Percentiles rank a stretch among this genome's conserved stretches.
Conservation (phyloP, 2,888 invertebrate genomes). For the Malthinus seriepunctatus region DNA sequence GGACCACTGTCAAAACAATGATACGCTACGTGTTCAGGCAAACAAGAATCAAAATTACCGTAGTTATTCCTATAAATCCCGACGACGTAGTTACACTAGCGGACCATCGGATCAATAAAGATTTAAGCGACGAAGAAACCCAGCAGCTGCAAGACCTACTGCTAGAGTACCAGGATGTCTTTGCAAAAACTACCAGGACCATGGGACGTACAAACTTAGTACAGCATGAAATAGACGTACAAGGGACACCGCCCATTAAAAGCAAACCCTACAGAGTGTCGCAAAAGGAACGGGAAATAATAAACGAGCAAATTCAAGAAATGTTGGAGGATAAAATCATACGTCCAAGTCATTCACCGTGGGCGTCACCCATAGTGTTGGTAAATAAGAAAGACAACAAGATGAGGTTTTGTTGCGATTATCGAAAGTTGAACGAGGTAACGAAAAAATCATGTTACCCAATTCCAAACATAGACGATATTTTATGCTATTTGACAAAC, state of each 20-base stretch:
- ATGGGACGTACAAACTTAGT: neutral
- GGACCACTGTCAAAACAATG: too few relatives aligned
- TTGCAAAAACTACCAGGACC: neutral
- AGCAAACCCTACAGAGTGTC: neutral
- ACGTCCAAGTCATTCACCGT: neutral
- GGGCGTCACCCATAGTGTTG: neutral
- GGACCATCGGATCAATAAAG: neutral
- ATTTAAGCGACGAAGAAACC: neutral
- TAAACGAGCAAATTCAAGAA: conserved; percentile 3
- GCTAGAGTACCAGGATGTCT: neutral
- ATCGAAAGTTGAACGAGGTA: too few relatives aligned
- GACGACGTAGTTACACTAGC: neutral
- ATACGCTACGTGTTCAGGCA: too few relatives aligned
- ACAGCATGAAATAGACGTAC: neutral
- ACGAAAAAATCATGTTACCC: neutral
- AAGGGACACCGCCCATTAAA: neutral
- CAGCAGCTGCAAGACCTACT: neutral
- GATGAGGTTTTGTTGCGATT: too few relatives aligned
- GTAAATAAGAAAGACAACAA: neutral
- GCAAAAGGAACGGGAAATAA: neutral
- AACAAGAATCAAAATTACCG: too few relatives aligned
- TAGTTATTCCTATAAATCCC: too few relatives aligned
- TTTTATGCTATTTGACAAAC: neutral
- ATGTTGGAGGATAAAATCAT: neutral
- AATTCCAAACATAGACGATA: neutral